Evolutionary conservation across 2,888 invertebrate genomes (phyloP), one percentile per base, ranked within the genome.

Genomic region (Campoplex capitator): DNA sequence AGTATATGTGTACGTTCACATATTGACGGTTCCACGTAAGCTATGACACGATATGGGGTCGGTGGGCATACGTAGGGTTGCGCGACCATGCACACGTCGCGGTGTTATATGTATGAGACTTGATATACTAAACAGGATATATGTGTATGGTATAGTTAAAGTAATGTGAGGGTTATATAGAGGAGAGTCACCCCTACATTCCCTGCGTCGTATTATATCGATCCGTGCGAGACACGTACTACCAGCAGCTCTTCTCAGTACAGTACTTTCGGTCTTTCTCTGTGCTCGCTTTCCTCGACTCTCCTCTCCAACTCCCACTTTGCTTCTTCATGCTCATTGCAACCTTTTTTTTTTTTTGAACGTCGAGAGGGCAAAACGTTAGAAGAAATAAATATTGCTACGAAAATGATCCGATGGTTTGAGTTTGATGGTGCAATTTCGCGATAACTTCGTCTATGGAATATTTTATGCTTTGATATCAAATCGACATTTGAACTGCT

Each of bases 181-280:
- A 62, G 75, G 84, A 67, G 77, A 77, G 77, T 65, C 71, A 80
- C 81, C 85, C 87, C 54, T 77, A 77, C 79, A 83, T 86, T 81
- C 77, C 74, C 88, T 83, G 75, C 87, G 86, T 85, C 83, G 88
- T 87, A 86, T 90, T 88, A 89, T 90, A 91, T 91, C 88, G 91
- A 91, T 91, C 90, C 88, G 85, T 75, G 67, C 82, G 89, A 90
- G 88, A 89, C 84, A 91, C 88, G 88, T 87, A 88, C 87, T 87
- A 88, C 87, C 74, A 62, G 78, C 70, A 54, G 83, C 73, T 74
- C 56, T 56, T 68, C 70, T 58, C 13, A 58, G 58, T 74, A 23
- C 42, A 9, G 7, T 42, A 42, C 9, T 42, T 42, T 42, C 42
- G 8, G 42, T 42, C 42, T 42, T 42, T 42, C 42, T 9, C 23